Conservation (phyloP, 2,888 invertebrate genomes). For the Griposia aprilina region DNA sequence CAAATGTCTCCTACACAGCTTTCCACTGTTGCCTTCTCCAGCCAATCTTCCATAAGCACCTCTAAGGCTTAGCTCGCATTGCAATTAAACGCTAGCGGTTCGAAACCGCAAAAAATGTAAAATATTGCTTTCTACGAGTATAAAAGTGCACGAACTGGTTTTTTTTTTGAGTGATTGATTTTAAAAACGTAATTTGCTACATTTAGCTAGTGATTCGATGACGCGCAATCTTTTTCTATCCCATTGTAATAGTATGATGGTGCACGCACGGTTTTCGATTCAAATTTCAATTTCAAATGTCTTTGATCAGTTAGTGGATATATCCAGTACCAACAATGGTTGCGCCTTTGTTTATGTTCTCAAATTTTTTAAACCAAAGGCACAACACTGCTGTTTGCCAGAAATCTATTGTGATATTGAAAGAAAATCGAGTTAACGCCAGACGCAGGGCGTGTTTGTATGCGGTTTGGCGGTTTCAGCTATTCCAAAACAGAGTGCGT, state of each 20-base stretch:
- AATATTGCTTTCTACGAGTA: not conserved
- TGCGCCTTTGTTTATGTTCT: too few species aligned
- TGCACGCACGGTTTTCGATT: too few species aligned
- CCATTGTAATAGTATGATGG: too few species aligned
- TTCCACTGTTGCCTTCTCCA: not conserved
- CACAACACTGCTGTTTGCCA: not conserved
- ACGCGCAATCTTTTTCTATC: too few species aligned
- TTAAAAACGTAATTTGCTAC: not conserved
- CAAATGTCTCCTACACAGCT: not conserved
- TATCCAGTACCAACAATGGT: too few species aligned
- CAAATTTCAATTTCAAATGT: too few species aligned
- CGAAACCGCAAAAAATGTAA: too few species aligned
- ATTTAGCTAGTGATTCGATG: not conserved
- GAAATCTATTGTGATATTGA: too few species aligned
- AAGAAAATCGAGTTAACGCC: not conserved
- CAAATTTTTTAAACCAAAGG: too few species aligned
- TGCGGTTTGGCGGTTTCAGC: not conserved
- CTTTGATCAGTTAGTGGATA: too few species aligned
- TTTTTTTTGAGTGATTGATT: not conserved
- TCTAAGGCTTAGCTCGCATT: not conserved
- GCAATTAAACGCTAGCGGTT: not conserved
- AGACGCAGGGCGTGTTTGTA: not conserved
- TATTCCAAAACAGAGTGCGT: not conserved
- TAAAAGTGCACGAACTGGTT: not conserved
- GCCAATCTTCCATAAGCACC: not conserved